phyloP scores from a whole-genome alignment of 2,888 invertebrate genomes.

The Hydriomena furcata region DNA sequence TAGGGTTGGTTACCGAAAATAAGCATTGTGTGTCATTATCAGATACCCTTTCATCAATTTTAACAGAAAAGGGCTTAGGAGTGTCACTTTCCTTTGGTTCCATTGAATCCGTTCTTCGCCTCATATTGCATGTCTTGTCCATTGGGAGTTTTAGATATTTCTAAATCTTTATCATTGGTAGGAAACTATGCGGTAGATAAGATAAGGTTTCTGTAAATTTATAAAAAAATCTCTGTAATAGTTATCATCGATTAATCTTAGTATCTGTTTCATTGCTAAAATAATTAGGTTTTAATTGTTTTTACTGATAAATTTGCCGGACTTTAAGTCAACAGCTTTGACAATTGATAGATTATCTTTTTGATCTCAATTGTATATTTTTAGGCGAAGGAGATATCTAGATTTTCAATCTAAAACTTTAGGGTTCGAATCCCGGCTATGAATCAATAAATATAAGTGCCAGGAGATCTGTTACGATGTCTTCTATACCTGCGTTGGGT shows the following conservation, averaged over 20 bases:
- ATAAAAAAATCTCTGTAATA: conserved; percentile 21
- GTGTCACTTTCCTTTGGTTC: conserved; percentile 70
- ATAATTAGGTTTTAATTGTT: neutral
- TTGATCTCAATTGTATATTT: too few species aligned
- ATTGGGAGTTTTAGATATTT: conserved; percentile 35
- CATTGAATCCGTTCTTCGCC: conserved; percentile 35
- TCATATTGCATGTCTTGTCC: conserved; percentile 34
- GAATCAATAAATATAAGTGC: too few species aligned
- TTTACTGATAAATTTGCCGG: neutral
- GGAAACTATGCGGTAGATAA: conserved; percentile 26
- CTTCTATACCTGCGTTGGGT: too few species aligned
- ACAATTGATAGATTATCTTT: neutral
- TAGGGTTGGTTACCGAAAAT: conserved; percentile 70
- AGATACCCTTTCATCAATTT: conserved; percentile 77
- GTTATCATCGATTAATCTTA: conserved; percentile 9
- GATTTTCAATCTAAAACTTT: too few species aligned
- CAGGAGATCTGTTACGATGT: too few species aligned
- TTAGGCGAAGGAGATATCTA: too few species aligned
- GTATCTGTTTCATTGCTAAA: conserved; percentile 14
- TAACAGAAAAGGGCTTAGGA: conserved; percentile 76
- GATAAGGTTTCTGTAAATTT: conserved; percentile 18
- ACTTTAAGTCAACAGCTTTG: neutral
- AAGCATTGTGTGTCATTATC: conserved; percentile 77
- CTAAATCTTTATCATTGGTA: conserved; percentile 15
- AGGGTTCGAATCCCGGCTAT: too few species aligned